Evolutionary conservation across 1,140 invertebrate genomes (phyloP), one percentile per base, ranked within the genome.

Genomic region (Acromyrmex heyeri): DNA sequence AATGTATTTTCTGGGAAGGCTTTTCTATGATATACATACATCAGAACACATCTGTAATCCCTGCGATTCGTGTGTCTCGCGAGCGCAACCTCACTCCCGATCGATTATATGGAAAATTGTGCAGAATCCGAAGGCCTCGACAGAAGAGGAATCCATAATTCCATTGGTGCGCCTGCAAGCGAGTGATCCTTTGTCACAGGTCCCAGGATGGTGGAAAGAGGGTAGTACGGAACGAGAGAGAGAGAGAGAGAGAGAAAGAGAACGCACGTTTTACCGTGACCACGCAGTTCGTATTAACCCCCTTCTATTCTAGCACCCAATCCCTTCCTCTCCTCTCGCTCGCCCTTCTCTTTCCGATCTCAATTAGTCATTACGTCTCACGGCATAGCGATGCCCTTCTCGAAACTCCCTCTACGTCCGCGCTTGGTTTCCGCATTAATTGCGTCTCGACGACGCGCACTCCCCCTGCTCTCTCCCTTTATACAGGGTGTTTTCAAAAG

Each of bases 331-430:
- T 12, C 21, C 34, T 21, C n/a, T 21, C 21, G 18, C 27, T 24
- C 65, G 44, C 69, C 57, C 55, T 48, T 83, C 83, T 87, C 85
- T 87, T 89, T 89, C 90, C 87, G 77, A 91, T 91, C 90, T 91
- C 90, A 91, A 91, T 91, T 91, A 91, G 90, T 91, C 90, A 91
- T 91, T 91, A 91, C 90, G 90, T 91, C 90, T 91, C 85, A 88
- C 81, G 79, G 83, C 87, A 79, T 87, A 83, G 89, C 87, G 89
- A 91, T 91, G 88, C 90, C 89, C 89, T 91, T 83, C 89, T 88
- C 87, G 83, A 88, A 86, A 53, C 64, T 64, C 89, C 87, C 89
- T 62, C 86, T 72, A 75, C 89, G 87, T 87, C 85, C 75, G 75
- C 59, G 75, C 61, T 70, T 79, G 79, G 85, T 87, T 88, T 91